phyloP scores from a whole-genome alignment of 2,888 invertebrate species.

The Drepanosiphum platanoidis region DNA sequence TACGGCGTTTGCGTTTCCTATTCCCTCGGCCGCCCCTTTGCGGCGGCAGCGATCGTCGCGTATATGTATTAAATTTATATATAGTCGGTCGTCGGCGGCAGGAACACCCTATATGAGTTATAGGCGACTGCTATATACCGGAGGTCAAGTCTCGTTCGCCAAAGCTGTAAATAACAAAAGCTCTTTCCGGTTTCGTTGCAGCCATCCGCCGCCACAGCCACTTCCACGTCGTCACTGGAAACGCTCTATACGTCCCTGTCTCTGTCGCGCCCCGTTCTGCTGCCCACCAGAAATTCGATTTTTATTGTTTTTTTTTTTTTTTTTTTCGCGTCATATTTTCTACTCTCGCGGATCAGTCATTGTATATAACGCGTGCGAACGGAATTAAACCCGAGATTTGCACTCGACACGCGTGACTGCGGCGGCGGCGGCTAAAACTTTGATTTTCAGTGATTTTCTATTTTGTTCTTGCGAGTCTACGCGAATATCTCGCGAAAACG shows the following conservation, averaged over 20 bases:
- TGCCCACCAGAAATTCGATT: no score
- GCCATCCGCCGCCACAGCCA: not conserved
- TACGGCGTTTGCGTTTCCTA: not conserved
- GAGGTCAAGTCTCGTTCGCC: slow-evolving; percentile 48
- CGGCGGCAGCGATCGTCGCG: not conserved
- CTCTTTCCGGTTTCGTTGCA: slow-evolving; percentile 37
- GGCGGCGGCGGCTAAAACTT: no score
- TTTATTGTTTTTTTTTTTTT: no score
- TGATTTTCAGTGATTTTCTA: no score
- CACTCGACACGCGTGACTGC: no score
- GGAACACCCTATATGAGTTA: slow-evolving; percentile 17
- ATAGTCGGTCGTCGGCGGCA: slow-evolving; percentile 11
- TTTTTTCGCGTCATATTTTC: no score
- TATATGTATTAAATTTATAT: not conserved
- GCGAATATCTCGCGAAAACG: no score
- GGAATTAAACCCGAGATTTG: no score
- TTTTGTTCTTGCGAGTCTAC: no score
- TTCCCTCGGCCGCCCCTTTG: not conserved
- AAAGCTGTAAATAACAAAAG: slow-evolving; percentile 57
- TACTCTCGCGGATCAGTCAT: no score
- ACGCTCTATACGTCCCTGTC: not conserved
- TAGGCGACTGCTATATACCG: slow-evolving; percentile 9
- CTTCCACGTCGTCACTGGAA: not conserved
- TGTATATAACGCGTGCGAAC: no score
- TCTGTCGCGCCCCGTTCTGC: not conserved